phyloP scores from a whole-genome alignment of 2,888 invertebrate genomes.

The Acanthococcus lagerstroemiae region DNA sequence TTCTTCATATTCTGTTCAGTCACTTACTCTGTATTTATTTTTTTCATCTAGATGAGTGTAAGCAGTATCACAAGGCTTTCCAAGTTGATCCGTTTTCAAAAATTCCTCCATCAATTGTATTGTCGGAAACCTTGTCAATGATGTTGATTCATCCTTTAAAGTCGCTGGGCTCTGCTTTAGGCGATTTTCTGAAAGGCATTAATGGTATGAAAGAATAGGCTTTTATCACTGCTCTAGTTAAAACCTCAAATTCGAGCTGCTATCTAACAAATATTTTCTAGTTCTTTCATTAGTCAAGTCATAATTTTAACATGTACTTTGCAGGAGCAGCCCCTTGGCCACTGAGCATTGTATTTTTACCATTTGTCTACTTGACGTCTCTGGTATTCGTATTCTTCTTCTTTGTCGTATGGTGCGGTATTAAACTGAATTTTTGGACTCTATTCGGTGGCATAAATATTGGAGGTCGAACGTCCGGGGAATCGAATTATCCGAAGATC shows the following conservation, averaged over 20 bases:
- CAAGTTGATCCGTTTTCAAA: conserved; percentile 13
- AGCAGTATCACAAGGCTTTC: conserved; percentile 1
- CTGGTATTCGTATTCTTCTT: background rate
- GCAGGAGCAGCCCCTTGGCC: conserved; percentile 10
- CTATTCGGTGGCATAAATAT: conserved; percentile 4
- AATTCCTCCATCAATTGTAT: conserved; percentile 6
- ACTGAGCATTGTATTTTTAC: background rate
- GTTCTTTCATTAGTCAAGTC: too few species aligned
- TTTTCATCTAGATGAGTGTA: background rate
- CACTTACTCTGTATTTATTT: background rate
- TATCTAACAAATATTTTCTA: too few species aligned
- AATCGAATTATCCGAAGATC: background rate
- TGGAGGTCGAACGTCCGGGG: background rate
- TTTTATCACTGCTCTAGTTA: too few species aligned
- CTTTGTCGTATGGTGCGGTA: background rate
- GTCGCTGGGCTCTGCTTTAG: conserved; percentile 1
- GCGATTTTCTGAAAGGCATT: conserved; percentile 7
- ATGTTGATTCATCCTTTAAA: conserved; percentile 18
- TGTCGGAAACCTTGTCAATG: conserved; percentile 9
- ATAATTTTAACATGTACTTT: too few species aligned
- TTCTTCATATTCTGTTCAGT: background rate
- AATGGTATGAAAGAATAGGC: background rate
- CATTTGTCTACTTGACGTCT: conserved; percentile 2
- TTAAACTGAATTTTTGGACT: conserved; percentile 15
- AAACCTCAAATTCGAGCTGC: too few species aligned